A percentile compares a stretch with the other conserved stretches of the same genome.
Evolutionary conservation across 2,888 invertebrate genomes (phyloP).

Genomic region (Sinohyriopsis cumingii): DNA sequence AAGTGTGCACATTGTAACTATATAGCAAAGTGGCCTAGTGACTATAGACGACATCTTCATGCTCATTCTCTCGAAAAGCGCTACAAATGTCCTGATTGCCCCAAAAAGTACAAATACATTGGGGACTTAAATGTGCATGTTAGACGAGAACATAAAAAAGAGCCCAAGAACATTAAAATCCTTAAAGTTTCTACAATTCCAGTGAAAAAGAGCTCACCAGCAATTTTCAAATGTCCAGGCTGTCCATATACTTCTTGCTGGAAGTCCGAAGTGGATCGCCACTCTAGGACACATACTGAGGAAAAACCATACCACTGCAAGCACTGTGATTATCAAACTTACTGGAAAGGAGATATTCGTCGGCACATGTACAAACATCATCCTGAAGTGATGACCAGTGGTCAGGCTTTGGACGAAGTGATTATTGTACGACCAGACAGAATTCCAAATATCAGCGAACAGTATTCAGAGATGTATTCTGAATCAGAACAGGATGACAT

Average conservation of each 20-base stretch:
- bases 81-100: constrained; percentile 76
- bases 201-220: constrained; percentile 54
- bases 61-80: constrained; percentile 69
- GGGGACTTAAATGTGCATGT: constrained; percentile 82
- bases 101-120: constrained; percentile 82
- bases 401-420: constrained; percentile 48
- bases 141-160: constrained; percentile 78
- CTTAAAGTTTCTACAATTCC: constrained; percentile 51
- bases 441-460: not conserved
- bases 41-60: constrained; percentile 67
- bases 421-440: constrained; percentile 37
- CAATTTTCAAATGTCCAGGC: constrained; percentile 78
- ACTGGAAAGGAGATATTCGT: constrained; percentile 74
- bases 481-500: not conserved
- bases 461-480: constrained; percentile 9
- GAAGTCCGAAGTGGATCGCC: constrained; percentile 73
- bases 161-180: constrained; percentile 46
- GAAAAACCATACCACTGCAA: constrained; percentile 73
- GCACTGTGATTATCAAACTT: constrained; percentile 72
- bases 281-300: constrained; percentile 72
- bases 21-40: constrained; percentile 70
- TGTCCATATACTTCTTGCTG: constrained; percentile 74
- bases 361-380: constrained; percentile 74
- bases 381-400: constrained; percentile 53
- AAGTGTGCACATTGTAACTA: constrained; percentile 70